Conservation (phyloP, 2,797 vertebrate genomes). For the Pristis pectinata region DNA sequence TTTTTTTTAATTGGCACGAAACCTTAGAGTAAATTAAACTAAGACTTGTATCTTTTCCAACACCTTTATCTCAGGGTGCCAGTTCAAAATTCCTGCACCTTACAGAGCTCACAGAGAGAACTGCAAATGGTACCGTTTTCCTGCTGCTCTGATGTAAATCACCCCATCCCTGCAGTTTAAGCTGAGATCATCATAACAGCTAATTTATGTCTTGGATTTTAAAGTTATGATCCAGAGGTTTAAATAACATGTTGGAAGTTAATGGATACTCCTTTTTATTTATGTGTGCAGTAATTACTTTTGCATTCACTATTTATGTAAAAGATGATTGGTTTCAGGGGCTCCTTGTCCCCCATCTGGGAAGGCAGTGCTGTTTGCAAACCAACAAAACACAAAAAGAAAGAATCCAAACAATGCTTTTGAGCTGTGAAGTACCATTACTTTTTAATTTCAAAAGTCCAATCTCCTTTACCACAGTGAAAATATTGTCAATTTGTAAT, state of each 20-base stretch:
- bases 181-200: background rate
- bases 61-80: background rate
- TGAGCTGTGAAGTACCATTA: constrained; percentile 20
- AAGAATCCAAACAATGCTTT: background rate
- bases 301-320: background rate
- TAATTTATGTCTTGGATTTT: background rate
- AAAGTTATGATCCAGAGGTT: background rate
- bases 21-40: background rate
- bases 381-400: background rate
- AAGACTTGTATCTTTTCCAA: background rate
- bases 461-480: constrained; percentile 6
- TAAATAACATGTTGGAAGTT: background rate
- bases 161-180: background rate
- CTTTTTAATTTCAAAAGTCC: constrained; percentile 34
- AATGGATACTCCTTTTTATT: background rate
- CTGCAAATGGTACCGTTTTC: background rate
- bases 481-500: constrained; percentile 23
- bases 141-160: background rate
- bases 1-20: background rate
- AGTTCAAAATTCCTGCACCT: background rate
- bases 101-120: background rate
- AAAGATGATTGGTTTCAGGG: background rate
- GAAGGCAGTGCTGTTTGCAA: background rate
- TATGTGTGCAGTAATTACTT: background rate
- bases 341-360: background rate